Conservation (phyloP, 1,140 invertebrate species). For the Zelostemma sp. region DNA sequence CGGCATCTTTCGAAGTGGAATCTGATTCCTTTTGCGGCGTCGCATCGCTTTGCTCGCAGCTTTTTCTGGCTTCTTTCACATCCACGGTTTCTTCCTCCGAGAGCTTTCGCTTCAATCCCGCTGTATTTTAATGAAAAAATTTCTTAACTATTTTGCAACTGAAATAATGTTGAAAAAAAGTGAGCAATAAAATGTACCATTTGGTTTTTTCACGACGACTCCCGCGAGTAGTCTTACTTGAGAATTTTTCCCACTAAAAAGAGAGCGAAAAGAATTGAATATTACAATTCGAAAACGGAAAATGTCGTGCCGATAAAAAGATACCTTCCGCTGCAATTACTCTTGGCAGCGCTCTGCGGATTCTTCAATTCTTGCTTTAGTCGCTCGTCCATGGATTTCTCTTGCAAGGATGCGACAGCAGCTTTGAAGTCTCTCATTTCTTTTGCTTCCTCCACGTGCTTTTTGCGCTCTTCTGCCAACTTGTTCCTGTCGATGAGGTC, state of each 20-base stretch:
- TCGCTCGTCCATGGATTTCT: constrained; percentile 78
- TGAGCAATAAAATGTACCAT: constrained; percentile 52
- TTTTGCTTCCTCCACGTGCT: constrained; percentile 82
- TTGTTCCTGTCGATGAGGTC: constrained; percentile 90
- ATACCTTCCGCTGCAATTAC: constrained; percentile 54
- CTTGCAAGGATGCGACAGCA: constrained; percentile 82
- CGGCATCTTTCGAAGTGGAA: background rate
- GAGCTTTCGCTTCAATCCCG: constrained; percentile 73
- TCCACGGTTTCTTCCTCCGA: constrained; percentile 62
- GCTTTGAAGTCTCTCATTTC: constrained; percentile 88
- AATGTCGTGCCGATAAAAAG: too few relatives aligned
- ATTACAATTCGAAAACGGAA: constrained; percentile 17
- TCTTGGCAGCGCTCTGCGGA: constrained; percentile 56
- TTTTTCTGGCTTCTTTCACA: constrained; percentile 25
- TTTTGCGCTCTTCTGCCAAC: constrained; percentile 84
- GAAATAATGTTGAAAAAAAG: background rate
- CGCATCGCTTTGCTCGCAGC: constrained; percentile 8
- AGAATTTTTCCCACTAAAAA: constrained; percentile 61
- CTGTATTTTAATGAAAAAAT: constrained; percentile 14
- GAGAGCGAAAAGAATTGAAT: constrained; percentile 16
- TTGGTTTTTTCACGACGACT: constrained; percentile 73
- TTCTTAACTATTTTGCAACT: background rate
- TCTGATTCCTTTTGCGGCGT: background rate
- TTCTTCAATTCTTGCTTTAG: constrained; percentile 72
- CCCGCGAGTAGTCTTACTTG: constrained; percentile 75